Evolutionary conservation across 2,888 invertebrate genomes (phyloP), one percentile per base, ranked within the genome.

Genomic region (Oscheius sp.): DNA sequence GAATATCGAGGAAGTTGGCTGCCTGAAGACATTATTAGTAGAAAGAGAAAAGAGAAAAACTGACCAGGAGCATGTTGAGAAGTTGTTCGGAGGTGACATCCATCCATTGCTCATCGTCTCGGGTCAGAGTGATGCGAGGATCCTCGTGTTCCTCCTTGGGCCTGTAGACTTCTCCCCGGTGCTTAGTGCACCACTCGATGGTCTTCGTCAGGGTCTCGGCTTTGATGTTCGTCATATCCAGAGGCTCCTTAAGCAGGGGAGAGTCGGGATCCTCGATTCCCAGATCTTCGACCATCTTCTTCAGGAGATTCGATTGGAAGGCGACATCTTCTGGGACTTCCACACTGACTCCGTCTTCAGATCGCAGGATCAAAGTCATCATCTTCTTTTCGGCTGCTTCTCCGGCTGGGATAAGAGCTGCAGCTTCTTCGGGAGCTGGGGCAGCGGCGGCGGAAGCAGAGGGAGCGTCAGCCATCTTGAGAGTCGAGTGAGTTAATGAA

Each of bases 121-220:
- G 29, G n/a, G 45, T 45, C 61, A 61, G 17, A 6, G 6, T 25
- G n/a, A 45, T 20, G 15, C 61, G 10, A 10, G 42, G 61, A 27
- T 61, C 45, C 27, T 61, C 61, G 45, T 61, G 61, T 17, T 42
- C 61, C 20, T 61, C 61, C 42, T 42, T 61, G 45, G 61, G 61
- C 61, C 45, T 61, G 45, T 45, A 45, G 27, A 27, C 42, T 27
- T 61, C 45, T 29, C 61, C 61, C 4, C 55, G 55, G 23, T 55
- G 55, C 2, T 23, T 12, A 20, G 55, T 55, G 23, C 55, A 55
- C 55, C 55, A 55, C 37, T 55, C 55, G 55, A 55, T 12, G 12
- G 34, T 55, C 33, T 55, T 55, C n/a, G 5, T 17, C 34, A 55
- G 20, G 5, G 55, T 55, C 55, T 34, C 33, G n/a, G 23, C 37